Conservation (phyloP, 30 jellyfish, hydroid and myxozoan genomes). For the Nemopilema nomurai region DNA sequence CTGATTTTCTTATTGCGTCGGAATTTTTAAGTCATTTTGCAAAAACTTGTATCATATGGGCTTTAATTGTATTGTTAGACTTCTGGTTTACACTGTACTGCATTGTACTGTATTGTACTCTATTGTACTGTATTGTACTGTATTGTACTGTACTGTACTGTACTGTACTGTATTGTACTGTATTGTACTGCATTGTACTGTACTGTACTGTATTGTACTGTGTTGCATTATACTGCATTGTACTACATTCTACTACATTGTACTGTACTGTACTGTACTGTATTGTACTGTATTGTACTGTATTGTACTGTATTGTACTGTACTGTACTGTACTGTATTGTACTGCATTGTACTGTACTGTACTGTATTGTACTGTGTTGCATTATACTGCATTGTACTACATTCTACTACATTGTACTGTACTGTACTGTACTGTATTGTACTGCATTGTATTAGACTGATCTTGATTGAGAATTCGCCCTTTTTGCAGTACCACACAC, state of each 20-base stretch:
- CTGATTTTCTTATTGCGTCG: too few relatives aligned
- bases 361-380: not conserved
- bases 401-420: not conserved
- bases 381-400: not conserved
- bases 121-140: too few relatives aligned
- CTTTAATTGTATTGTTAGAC: too few relatives aligned
- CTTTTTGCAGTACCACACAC: constrained; percentile 30
- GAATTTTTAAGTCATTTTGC: too few relatives aligned
- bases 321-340: too few relatives aligned
- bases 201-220: not conserved
- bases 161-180: not conserved
- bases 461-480: too few relatives aligned
- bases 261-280: not conserved
- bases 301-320: too few relatives aligned
- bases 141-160: not conserved
- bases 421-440: not conserved
- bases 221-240: not conserved
- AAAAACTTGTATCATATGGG: too few relatives aligned
- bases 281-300: not conserved
- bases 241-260: not conserved
- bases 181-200: not conserved
- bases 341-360: too few relatives aligned
- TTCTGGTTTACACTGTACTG: too few relatives aligned
- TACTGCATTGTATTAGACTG: not conserved
- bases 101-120: too few relatives aligned